phyloP scores from a whole-genome alignment of 2,888 invertebrate genomes.

The Lobophora halterata region DNA sequence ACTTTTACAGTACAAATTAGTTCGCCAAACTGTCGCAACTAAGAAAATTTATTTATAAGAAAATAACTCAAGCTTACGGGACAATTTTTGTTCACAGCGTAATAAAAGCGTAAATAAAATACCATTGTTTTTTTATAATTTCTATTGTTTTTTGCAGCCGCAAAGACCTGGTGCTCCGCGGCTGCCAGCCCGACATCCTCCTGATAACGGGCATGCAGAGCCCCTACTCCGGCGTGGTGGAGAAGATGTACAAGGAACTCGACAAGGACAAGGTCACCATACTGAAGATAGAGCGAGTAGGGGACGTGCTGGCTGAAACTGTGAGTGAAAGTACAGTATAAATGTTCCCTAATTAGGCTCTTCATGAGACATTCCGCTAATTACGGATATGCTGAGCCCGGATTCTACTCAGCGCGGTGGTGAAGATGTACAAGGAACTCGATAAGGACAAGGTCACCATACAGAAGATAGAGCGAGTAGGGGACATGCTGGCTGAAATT shows the following conservation, averaged over 20 bases:
- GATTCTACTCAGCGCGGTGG: slow-evolving; percentile 90
- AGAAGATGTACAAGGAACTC: slow-evolving; percentile 88
- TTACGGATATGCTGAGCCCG: slow-evolving; percentile 89
- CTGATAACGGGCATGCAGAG: slow-evolving; percentile 90
- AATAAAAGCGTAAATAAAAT: too few relatives aligned
- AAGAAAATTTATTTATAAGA: too few relatives aligned
- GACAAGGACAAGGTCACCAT: slow-evolving; percentile 92
- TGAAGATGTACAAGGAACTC: slow-evolving; percentile 88
- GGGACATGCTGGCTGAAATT: slow-evolving; percentile 93
- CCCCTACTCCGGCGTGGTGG: slow-evolving; percentile 89
- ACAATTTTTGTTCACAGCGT: too few relatives aligned
- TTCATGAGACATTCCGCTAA: slow-evolving; percentile 86
- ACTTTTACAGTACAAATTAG: too few relatives aligned
- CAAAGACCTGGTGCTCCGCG: slow-evolving; percentile 85
- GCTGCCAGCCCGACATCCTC: slow-evolving; percentile 88
- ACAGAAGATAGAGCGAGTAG: slow-evolving; percentile 90
- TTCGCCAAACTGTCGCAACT: too few relatives aligned
- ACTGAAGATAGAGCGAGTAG: slow-evolving; percentile 90
- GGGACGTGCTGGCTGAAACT: slow-evolving; percentile 93
- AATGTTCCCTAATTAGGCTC: neutral
- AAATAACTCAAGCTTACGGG: too few relatives aligned
- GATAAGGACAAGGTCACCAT: slow-evolving; percentile 92
- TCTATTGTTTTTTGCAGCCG: slow-evolving; percentile 73
- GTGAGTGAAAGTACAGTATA: slow-evolving; percentile 79
- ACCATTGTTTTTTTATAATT: too few relatives aligned